Evolutionary conservation across 2,113 vertebrate genomes (phyloP).

Genomic region (Euleptes europaea): DNA sequence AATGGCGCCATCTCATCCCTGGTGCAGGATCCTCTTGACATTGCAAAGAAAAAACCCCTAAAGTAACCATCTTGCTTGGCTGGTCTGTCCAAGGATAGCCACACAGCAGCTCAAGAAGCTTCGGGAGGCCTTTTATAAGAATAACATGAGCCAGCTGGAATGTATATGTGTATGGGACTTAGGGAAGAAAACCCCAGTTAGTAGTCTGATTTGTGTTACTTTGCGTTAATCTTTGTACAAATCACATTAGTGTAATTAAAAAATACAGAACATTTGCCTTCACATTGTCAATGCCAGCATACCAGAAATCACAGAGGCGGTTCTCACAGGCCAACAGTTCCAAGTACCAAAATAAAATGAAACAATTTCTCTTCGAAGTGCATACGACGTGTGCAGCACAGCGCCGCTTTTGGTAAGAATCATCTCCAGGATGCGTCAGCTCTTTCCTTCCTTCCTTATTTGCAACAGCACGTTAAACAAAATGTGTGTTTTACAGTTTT

Average conservation of each 20-base stretch:
- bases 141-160: slow-evolving; percentile 13
- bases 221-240: slow-evolving; percentile 42
- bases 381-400: slow-evolving; percentile 8
- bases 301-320: slow-evolving; percentile 28
- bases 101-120: rapidly evolving
- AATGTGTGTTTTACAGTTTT: slow-evolving; percentile 42
- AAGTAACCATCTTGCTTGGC: background rate
- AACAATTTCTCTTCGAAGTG: slow-evolving; percentile 24
- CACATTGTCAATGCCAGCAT: slow-evolving; percentile 21
- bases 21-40: slow-evolving; percentile 11
- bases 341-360: background rate
- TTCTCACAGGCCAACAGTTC: slow-evolving; percentile 9
- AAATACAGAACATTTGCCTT: slow-evolving; percentile 47
- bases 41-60: slow-evolving; percentile 3
- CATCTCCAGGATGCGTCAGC: slow-evolving; percentile 16
- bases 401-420: slow-evolving; percentile 32
- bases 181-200: background rate
- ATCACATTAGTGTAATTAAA: slow-evolving; percentile 24
- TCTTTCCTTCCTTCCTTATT: slow-evolving; percentile 32
- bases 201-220: background rate
- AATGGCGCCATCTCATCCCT: background rate
- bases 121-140: background rate
- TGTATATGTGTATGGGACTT: background rate
- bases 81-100: background rate
- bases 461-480: slow-evolving; percentile 46